Evolutionary conservation across 2,113 vertebrate genomes (phyloP), one percentile per base, ranked within the genome.

Genomic region (Alosa alosa): DNA sequence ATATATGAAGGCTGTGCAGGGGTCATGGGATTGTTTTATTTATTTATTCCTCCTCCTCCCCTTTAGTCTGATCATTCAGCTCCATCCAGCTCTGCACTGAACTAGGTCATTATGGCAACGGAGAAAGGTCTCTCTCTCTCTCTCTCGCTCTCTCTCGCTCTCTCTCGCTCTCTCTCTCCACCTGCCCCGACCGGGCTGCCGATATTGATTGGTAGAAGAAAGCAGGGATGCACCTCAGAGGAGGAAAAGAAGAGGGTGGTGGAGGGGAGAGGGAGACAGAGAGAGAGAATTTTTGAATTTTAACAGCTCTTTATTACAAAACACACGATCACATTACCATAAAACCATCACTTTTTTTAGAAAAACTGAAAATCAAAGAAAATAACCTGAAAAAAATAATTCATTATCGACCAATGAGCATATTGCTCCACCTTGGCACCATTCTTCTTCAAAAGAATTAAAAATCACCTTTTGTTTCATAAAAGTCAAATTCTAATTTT

Each of bases 21-120:
- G 57, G 57, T 11, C 64, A 72, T 72, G 64, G 31, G 64, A 72
- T 36, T 10, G 22, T 22, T 10, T 72, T 72, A 72, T 72, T 68
- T 68, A 25, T 68, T 20, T n/a, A 20, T 86, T 47, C 83, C 22
- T 0, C 85, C 83, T 88, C 50, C 64, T 10, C 83, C 47, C 25
- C 25, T 25, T 72, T 31, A 72, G 64, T 10, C 64, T 36, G 64
- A 11, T 10, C 25, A 31, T 25, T 7, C 60, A 2, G 22, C 22
- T 64, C 22, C 8, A 25, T 36, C 64, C 87, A 36, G 49, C 89
- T 88, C 60, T 81, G 87, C 91, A 68, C 92, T 93, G 88, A 93
- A 93, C 88, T 90, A 86, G 92, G 91, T 92, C 86, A 86, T 88
- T 89, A 85, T 87, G 88, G 88, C 87, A 88, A 89, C 81, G 68